These are phyloP conservation scores for Marronus borbonicus DNA, from an alignment of 2,888 invertebrate species.

Conservation along the genomic window DNA sequence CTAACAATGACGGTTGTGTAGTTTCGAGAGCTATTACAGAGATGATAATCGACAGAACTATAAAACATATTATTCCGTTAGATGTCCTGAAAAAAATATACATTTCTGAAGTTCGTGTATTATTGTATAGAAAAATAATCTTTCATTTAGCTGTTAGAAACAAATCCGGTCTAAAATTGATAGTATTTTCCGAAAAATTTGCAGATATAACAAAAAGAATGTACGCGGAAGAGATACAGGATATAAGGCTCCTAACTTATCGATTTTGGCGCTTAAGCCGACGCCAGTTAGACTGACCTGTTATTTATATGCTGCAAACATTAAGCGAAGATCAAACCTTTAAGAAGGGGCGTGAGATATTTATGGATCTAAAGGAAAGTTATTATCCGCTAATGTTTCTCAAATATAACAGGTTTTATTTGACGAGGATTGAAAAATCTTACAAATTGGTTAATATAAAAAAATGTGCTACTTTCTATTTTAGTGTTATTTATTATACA, in stretches of 20 bases:
- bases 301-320: background rate
- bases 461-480: no score
- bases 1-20: background rate
- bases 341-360: background rate
- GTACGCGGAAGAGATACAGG: background rate
- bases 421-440: background rate
- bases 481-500: no score
- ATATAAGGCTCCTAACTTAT: background rate
- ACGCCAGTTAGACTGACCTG: slow-evolving; percentile 5
- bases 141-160: background rate
- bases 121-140: background rate
- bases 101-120: no score
- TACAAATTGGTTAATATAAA: no score
- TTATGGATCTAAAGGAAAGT: background rate
- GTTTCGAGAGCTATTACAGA: background rate
- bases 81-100: background rate
- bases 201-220: background rate
- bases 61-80: background rate
- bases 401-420: background rate
- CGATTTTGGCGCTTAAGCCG: background rate
- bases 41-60: background rate
- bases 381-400: background rate
- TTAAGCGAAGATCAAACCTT: background rate
- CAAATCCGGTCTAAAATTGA: background rate
- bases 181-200: background rate